Evolutionary conservation across 2,113 vertebrate genomes (phyloP), one percentile per base, ranked within the genome.

Genomic region (Neolamprologus variostigma): DNA sequence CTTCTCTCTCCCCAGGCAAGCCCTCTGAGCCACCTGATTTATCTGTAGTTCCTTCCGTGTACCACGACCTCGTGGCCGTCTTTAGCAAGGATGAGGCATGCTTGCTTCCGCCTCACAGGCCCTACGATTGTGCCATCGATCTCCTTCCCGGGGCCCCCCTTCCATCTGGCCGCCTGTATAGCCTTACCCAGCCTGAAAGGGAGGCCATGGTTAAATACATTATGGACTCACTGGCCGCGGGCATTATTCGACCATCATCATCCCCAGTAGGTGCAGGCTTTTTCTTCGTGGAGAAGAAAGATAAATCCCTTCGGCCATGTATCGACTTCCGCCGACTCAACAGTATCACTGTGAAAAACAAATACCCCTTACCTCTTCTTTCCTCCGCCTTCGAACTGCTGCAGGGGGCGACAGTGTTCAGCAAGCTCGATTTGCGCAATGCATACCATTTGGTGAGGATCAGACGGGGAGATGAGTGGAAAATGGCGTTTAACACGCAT

Each of bases 11-110:
- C 11, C 53, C 11, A 2, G 11, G 21, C 11, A 55, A 23, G 21
- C 53, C 21, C 21, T 23, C 21, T 8, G 11, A 23, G 53, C 53
- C 53, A 55, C 11, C 53, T 55, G 53, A 55, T 55, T 23, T 55
- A 55, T 23, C 21, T 13, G 53, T 55, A 55, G 21, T 55, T 55
- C 21, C 53, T 55, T 55, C 21, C 3, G 21, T 55, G 6, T 55
- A 55, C 53, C 53, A 55, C 21, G 3, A 55, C 53, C 53, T 55
- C 3, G 2, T 3, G 3, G 53, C 0, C 2, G 0, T 55, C 11
- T 55, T 55, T 55, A 55, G 21, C 21, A 13, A 55, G 53, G 11
- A 23, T 23, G 53, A 55, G 3, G 21, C 53, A 23, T 13, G 6
- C 53, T 55, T 3, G 3, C 53, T 55, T 13, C 53, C 0, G 4